Evolutionary conservation across 2,888 invertebrate species (phyloP), one percentile per base, ranked within the genome.

Genomic region (Ochlodes sylvanus): DNA sequence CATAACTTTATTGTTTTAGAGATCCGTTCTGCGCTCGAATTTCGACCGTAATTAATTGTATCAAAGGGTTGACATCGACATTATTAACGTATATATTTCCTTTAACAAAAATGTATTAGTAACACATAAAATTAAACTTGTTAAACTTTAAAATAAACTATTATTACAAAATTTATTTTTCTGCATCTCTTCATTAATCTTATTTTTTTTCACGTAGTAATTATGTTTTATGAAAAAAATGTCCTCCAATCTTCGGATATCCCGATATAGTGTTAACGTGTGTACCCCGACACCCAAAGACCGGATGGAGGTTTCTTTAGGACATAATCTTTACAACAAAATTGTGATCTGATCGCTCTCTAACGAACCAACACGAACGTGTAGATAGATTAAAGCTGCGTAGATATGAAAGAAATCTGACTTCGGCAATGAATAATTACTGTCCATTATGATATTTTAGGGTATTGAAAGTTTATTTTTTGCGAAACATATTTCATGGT

Each of bases 311-410:
- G 85, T 87, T 90, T 90, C 91, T 89, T 88, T 84, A 82, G 84
- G 82, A 91, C 91, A 91, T 92, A 92, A 92, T 92, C 90, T 91
- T 91, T 88, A 92, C 90, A 91, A 92, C 89, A 91, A 92, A 90
- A 92, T 87, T 89, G 88, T 90, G 89, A 89, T 90, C 87, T 77
- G 82, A 88, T 90, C 88, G 84, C 83, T 83, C 82, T 84, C 89
- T 90, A 91, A 91, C 89, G 90, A 90, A 90, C 82, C 82, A 82
- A 83, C 80, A 80, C 79, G 79, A 83, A 86, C 83, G 86, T 80
- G 81, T 78, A 84, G 84, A 87, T 85, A 87, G 84, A 87, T 90
- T 85, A 87, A 88, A 87, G 86, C 86, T 87, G 85, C 85, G 77
- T 82, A 82, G 72, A 75, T 74, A 87, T 85, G 84, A 83, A 81